Base-by-base conservation (phyloP, 2,888 invertebrate genomes). In the Volucella zonaria region DNA sequence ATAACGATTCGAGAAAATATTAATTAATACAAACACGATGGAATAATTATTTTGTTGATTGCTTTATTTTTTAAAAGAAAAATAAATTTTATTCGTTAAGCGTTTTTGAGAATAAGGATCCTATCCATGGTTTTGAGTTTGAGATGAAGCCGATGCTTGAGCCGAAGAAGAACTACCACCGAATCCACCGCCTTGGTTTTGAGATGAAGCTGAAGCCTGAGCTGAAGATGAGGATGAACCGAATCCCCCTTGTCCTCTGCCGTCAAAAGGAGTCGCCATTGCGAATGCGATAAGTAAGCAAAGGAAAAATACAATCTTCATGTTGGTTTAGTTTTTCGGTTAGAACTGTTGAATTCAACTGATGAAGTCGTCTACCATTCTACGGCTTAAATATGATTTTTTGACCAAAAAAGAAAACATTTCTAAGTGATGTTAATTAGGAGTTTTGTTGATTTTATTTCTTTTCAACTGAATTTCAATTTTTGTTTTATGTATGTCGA, bases 381-480 rank as follows among this genome's bases (percentile, higher is more conserved):
- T 9, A 9, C 66, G 12, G n/a, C 52, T 52, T 66, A 66, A 66
- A 66, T 66, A 66, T n/a, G 12, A 45, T n/a, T n/a, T 45, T 45
- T n/a, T 45, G 45, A 4, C 12, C 9, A 45, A 45, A 45, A n/a
- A 45, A 31, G 6, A 31, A 31, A 31, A 6, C 31, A 31, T 31
- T 6, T 31, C 6, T 31, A 31, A 31, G 31, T 31, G 45, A n/a
- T 45, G 45, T n/a, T 45, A 45, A 45, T 45, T n/a, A 45, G n/a
- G 10, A 12, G 2, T 45, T 45, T 45, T 45, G 11, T n/a, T 45
- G 3, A 45, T 45, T 23, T n/a, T 10, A 12, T 45, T 12, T 45
- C n/a, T 45, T 12, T 45, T 45, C 11, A 45, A n/a, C 4, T 45
- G 6, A 11, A 45, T 4, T 6, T 45, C 3, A 45, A 45, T 45